Conservation (phyloP, 2,797 vertebrate genomes). For the Bovichtus variegatus region DNA sequence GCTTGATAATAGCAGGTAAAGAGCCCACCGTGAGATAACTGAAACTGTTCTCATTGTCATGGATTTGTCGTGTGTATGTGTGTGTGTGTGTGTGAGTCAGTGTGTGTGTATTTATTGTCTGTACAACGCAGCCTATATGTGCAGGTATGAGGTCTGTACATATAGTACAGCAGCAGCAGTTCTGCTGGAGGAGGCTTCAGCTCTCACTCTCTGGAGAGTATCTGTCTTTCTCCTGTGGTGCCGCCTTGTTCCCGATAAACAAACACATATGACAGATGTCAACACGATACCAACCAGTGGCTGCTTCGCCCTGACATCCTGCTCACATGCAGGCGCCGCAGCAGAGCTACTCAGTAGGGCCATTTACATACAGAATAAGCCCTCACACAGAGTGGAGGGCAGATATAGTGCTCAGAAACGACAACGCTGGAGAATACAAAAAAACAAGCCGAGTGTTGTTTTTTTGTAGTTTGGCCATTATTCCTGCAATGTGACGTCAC, state of each 20-base stretch:
- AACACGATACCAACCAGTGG: conserved; percentile 51
- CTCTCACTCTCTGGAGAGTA: conserved; percentile 54
- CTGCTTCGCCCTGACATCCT: conserved; percentile 34
- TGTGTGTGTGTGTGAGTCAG: background rate
- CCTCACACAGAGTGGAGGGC: background rate
- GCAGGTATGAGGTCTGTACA: conserved; percentile 21
- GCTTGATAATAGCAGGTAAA: conserved; percentile 68
- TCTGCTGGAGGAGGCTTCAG: conserved; percentile 18
- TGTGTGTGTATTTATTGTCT: background rate
- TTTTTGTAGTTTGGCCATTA: background rate
- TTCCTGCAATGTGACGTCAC: background rate
- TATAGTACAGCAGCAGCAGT: conserved; percentile 27
- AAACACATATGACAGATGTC: conserved; percentile 77
- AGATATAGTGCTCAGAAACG: background rate
- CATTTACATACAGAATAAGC: conserved; percentile 26
- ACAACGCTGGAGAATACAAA: background rate
- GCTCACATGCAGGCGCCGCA: conserved; percentile 22
- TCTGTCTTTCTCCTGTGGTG: conserved; percentile 50
- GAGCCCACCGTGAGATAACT: conserved; percentile 37
- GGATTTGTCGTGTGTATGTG: conserved; percentile 28
- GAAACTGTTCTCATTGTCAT: background rate
- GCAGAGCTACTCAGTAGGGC: conserved; percentile 27
- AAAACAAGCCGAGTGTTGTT: background rate
- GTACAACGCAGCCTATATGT: background rate
- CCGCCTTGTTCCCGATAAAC: conserved; percentile 65